Evolutionary conservation across 2,888 invertebrate species (phyloP).

Genomic region (Stomorhina lunata): DNA sequence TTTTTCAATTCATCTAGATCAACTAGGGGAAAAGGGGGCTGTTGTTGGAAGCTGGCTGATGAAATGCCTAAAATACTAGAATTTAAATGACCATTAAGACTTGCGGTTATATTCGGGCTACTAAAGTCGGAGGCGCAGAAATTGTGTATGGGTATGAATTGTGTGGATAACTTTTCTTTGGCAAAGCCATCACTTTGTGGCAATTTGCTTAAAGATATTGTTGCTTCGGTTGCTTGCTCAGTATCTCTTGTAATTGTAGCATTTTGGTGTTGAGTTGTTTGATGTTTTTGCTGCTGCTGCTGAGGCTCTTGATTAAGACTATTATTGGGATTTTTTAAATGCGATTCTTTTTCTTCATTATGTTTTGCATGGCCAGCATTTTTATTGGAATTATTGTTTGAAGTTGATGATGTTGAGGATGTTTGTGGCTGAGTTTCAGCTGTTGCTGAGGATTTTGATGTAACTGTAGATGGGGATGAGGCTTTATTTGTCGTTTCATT

Average conservation of each 20-base stretch:
- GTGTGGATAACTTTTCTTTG: constrained; percentile 67
- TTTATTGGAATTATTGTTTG: constrained; percentile 52
- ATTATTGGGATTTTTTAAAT: constrained; percentile 53
- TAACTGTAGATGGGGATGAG: neutral
- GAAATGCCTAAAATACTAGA: constrained; percentile 17
- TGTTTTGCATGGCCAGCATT: constrained; percentile 65
- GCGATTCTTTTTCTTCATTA: constrained; percentile 34
- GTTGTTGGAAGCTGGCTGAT: constrained; percentile 13
- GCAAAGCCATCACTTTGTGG: constrained; percentile 66
- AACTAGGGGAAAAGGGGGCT: constrained; percentile 64
- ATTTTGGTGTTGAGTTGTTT: constrained; percentile 21
- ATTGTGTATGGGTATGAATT: constrained; percentile 43
- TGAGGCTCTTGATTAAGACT: constrained; percentile 54
- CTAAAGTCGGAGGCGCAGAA: constrained; percentile 27
- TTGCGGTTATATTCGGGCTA: neutral
- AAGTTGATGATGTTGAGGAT: neutral
- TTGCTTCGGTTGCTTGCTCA: neutral
- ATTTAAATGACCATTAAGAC: constrained; percentile 21
- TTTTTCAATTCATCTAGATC: constrained; percentile 68
- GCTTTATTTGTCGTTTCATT: constrained; percentile 35
- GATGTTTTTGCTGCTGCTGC: constrained; percentile 54
- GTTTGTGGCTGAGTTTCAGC: constrained; percentile 29
- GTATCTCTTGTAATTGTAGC: neutral
- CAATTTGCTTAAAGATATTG: neutral
- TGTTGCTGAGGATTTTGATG: constrained; percentile 35